Conservation (phyloP, 2,888 invertebrate species). For the Cephus runcator region DNA sequence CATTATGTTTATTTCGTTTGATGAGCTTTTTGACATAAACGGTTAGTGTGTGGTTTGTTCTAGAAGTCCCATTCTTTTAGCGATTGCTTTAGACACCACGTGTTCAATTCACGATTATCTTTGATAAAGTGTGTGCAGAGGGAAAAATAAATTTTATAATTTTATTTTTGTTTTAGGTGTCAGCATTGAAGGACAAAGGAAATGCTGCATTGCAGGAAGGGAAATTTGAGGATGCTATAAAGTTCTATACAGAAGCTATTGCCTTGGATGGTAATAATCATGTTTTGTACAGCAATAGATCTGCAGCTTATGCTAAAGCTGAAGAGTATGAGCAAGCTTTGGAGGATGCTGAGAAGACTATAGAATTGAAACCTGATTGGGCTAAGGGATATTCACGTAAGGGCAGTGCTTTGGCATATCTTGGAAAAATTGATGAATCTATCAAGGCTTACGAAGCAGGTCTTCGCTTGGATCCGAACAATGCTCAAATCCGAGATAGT, state of each 20-base stretch:
- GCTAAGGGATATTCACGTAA: constrained; percentile 90
- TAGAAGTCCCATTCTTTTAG: not conserved
- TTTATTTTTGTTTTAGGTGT: constrained; percentile 71
- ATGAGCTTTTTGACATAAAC: not conserved
- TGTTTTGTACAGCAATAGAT: constrained; percentile 91
- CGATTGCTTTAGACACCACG: not conserved
- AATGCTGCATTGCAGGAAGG: constrained; percentile 84
- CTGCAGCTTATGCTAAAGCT: constrained; percentile 88
- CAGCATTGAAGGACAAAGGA: constrained; percentile 86
- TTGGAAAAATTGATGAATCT: constrained; percentile 81
- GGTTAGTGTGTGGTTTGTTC: not conserved
- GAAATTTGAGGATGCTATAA: constrained; percentile 82
- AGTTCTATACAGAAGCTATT: constrained; percentile 85
- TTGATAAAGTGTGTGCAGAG: not conserved
- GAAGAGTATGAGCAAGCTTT: constrained; percentile 80
- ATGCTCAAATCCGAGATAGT: constrained; percentile 76
- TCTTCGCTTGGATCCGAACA: constrained; percentile 77
- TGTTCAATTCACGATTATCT: not conserved
- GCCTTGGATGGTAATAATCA: constrained; percentile 82
- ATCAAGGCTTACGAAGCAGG: constrained; percentile 80
- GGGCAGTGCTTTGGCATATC: constrained; percentile 84
- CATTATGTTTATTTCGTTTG: not conserved
- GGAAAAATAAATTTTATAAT: not conserved
- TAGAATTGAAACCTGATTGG: constrained; percentile 86
- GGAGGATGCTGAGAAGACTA: constrained; percentile 86